phyloP scores from a whole-genome alignment of 1,140 invertebrate genomes.

The Oncopodura yosiiana region DNA sequence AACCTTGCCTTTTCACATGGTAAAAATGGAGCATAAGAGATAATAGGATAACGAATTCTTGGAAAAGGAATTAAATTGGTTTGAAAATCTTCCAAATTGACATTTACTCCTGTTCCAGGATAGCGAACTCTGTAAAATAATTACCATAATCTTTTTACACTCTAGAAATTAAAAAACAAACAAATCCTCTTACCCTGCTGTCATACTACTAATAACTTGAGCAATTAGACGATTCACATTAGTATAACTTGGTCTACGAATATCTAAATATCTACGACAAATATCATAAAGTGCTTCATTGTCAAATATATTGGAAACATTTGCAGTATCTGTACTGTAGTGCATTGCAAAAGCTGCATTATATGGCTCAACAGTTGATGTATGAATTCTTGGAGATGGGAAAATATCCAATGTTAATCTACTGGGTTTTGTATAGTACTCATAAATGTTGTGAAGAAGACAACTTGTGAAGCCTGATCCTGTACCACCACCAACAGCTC shows the following conservation, averaged over 20 bases:
- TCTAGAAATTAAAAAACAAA: no score
- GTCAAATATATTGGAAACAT: constrained; percentile 41
- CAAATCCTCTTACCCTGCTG: constrained; percentile 32
- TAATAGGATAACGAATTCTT: constrained; percentile 33
- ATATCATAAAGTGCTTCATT: constrained; percentile 41
- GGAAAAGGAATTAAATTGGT: constrained; percentile 36
- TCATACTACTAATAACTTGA: constrained; percentile 31
- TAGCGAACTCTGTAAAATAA: no score
- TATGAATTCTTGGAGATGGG: constrained; percentile 5
- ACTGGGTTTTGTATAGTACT: neutral
- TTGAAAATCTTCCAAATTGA: constrained; percentile 32
- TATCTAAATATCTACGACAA: constrained; percentile 29
- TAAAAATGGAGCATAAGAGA: constrained; percentile 27
- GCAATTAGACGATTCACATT: constrained; percentile 31
- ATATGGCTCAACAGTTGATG: constrained; percentile 42
- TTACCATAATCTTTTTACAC: no score
- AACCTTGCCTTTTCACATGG: constrained; percentile 1
- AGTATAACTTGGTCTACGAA: constrained; percentile 17
- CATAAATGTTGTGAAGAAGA: neutral
- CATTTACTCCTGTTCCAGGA: constrained; percentile 39
- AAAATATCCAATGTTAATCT: neutral
- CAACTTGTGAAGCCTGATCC: neutral
- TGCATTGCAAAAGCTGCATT: constrained; percentile 43
- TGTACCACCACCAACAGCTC: constrained; percentile 1
- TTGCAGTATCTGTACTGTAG: constrained; percentile 41